phyloP scores from a whole-genome alignment of 2,113 vertebrate species.

The Protobothrops flavoviridis region DNA sequence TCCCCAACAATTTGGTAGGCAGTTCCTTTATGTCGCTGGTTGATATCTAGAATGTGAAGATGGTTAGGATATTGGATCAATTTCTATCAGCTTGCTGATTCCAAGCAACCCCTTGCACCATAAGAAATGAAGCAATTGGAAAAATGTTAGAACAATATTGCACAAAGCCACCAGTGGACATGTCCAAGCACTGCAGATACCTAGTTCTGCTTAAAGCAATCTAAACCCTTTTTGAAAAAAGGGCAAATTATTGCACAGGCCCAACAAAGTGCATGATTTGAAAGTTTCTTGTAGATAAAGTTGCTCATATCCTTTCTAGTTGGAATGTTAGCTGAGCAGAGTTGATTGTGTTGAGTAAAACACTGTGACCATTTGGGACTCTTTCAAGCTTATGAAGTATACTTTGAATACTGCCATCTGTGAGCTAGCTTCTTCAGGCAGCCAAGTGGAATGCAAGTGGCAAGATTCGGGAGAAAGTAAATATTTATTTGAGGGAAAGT shows the following conservation, averaged over 20 bases:
- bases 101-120: not conserved
- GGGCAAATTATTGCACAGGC: not conserved
- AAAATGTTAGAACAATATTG: not conserved
- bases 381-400: not conserved
- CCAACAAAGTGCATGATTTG: not conserved
- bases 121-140: not conserved
- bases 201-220: not conserved
- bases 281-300: not conserved
- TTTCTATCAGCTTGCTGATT: not conserved
- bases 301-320: not conserved
- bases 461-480: not conserved
- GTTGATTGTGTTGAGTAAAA: not conserved
- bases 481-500: not conserved
- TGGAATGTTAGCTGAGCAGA: not conserved
- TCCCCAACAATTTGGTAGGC: not conserved
- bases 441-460: not conserved
- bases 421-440: not conserved
- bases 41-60: not conserved
- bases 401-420: not conserved
- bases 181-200: not conserved
- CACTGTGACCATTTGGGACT: not conserved
- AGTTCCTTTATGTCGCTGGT: not conserved
- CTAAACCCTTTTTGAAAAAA: not conserved
- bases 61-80: not conserved
- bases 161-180: not conserved